Percentiles rank a stretch among this genome's conserved stretches.
Evolutionary conservation across 2,113 vertebrate genomes (phyloP).

Genomic region (Oxygymnocypris stewartii): DNA sequence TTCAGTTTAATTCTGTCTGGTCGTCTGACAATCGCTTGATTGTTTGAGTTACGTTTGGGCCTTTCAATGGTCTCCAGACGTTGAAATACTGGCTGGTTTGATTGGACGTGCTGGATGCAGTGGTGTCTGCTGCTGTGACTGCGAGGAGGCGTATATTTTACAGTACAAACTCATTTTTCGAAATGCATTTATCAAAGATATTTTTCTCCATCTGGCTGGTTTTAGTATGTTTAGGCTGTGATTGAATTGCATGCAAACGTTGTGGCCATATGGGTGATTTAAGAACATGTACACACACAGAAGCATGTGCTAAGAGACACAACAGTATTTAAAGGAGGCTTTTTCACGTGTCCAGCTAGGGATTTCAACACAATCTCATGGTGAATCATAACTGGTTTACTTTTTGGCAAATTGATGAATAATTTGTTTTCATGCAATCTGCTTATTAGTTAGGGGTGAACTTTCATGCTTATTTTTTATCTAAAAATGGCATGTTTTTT

Average conservation of each 20-base stretch:
- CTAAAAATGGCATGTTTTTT: too few species aligned
- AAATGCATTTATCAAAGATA: neutral
- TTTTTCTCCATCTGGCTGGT: neutral
- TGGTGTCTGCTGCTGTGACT: neutral
- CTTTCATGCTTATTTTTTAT: too few species aligned
- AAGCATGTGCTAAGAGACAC: neutral
- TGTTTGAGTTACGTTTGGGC: slow-evolving; percentile 43
- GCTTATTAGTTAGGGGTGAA: too few species aligned
- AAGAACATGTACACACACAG: neutral
- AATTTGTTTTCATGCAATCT: too few species aligned
- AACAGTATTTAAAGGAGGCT: neutral
- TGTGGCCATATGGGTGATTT: neutral
- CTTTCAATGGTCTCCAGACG: slow-evolving; percentile 27
- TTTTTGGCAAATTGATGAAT: neutral
- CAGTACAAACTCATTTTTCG: neutral
- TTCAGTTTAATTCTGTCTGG: slow-evolving; percentile 52
- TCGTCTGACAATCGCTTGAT: slow-evolving; percentile 42
- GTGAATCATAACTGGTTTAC: neutral
- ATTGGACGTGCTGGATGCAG: neutral
- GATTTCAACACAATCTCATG: neutral
- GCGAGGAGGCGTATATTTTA: neutral
- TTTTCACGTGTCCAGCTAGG: neutral
- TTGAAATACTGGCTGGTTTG: slow-evolving; percentile 1
- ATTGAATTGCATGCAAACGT: neutral
- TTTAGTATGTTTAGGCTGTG: neutral